Evolutionary conservation across 1,140 invertebrate genomes (phyloP).

Genomic region (Bombus confusus): DNA sequence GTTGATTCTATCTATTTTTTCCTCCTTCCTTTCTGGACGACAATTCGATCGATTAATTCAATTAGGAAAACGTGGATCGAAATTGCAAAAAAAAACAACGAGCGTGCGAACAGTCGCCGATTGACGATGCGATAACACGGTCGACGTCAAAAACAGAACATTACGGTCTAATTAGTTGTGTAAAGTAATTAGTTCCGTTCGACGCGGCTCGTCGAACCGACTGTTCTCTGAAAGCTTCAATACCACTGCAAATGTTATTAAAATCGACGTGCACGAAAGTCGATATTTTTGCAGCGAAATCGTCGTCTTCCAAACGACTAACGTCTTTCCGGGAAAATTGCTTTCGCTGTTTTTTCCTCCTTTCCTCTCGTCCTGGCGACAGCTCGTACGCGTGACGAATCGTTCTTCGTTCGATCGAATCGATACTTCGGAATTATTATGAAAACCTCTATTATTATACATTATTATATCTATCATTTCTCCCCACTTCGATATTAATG

Average conservation of each 20-base stretch:
- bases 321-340: neutral
- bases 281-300: neutral
- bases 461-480: neutral
- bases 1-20: neutral
- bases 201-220: neutral
- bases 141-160: neutral
- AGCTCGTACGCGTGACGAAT: neutral
- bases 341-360: neutral
- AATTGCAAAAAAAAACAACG: neutral
- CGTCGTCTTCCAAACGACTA: neutral
- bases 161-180: conserved; percentile 11
- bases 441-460: too few relatives aligned
- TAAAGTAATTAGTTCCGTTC: conserved; percentile 27
- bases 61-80: neutral
- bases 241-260: neutral
- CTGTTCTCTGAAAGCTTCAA: neutral
- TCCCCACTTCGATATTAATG: neutral
- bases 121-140: neutral
- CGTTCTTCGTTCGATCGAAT: neutral
- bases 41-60: neutral
- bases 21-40: neutral
- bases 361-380: neutral
- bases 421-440: neutral
- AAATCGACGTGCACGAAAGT: neutral
- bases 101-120: neutral